A percentile compares a stretch with the other conserved stretches of the same genome.
Evolutionary conservation across 2,888 invertebrate species (phyloP).

Genomic region (Teinopalpus imperialis): DNA sequence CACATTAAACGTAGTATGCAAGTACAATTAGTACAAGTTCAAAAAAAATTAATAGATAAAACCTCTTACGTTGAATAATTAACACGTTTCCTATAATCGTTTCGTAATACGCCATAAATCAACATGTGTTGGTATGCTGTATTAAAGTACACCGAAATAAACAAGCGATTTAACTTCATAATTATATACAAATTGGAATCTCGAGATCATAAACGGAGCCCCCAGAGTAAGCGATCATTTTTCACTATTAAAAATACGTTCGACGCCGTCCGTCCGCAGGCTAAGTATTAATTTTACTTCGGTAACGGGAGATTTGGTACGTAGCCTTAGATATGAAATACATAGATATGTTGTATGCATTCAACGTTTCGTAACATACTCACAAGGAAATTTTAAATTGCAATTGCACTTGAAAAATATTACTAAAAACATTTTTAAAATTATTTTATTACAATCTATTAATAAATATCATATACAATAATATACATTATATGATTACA

Average conservation of each 20-base stretch:
- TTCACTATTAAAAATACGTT: conserved; percentile 62
- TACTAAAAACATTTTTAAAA: too few species aligned
- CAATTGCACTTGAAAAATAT: conserved; percentile 30
- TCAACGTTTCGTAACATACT: too few species aligned
- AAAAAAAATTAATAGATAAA: background rate
- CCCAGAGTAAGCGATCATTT: conserved; percentile 54
- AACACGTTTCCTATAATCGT: conserved; percentile 44
- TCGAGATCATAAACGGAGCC: conserved; percentile 51
- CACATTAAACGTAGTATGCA: too few species aligned
- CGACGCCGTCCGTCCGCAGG: conserved; percentile 45
- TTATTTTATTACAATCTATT: too few species aligned
- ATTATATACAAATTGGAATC: conserved; percentile 58
- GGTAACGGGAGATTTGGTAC: conserved; percentile 57
- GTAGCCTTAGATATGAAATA: conserved; percentile 25
- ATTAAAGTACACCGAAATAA: conserved; percentile 50
- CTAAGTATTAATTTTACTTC: conserved; percentile 55
- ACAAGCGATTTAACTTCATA: conserved; percentile 54
- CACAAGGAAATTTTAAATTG: too few species aligned
- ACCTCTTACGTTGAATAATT: conserved; percentile 31
- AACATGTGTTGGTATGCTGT: conserved; percentile 40
- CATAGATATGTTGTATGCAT: conserved; percentile 4
- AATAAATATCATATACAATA: too few species aligned
- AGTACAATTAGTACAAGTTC: too few species aligned
- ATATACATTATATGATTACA: too few species aligned
- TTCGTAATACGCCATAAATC: conserved; percentile 51